phyloP scores from a whole-genome alignment of 2,113 vertebrate species.

The Atherinomorus stipes region DNA sequence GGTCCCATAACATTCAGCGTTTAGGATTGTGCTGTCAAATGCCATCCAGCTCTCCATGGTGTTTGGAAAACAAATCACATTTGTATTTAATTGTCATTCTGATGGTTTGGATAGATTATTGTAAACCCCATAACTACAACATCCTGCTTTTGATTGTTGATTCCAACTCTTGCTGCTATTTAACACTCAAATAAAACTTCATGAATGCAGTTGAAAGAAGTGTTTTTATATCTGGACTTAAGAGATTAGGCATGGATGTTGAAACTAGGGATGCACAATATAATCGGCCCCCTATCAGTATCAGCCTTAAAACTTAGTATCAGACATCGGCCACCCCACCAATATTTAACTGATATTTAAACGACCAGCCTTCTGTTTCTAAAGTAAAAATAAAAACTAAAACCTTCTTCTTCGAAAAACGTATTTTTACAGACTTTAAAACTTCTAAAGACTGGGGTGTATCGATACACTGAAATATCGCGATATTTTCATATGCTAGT shows the following conservation, averaged over 20 bases:
- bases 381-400: too few relatives aligned
- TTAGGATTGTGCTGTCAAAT: not conserved
- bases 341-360: too few relatives aligned
- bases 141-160: conserved; percentile 1
- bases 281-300: too few relatives aligned
- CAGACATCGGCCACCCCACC: too few relatives aligned
- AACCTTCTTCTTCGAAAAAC: too few relatives aligned
- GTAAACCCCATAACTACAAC: not conserved
- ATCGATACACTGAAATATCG: too few relatives aligned
- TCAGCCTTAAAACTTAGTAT: too few relatives aligned
- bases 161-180: not conserved
- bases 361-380: too few relatives aligned
- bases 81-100: not conserved
- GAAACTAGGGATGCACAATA: not conserved
- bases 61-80: not conserved
- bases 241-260: not conserved
- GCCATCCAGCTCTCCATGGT: not conserved
- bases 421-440: too few relatives aligned
- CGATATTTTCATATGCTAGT: too few relatives aligned
- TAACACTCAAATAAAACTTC: not conserved
- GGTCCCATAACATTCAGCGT: not conserved
- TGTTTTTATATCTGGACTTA: not conserved
- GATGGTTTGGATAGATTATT: not conserved
- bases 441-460: too few relatives aligned
- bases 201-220: conserved; percentile 6